A percentile compares a stretch with the other conserved stretches of the same genome.
These are phyloP conservation scores for Argyresthia goedartella DNA, from an alignment of 2,888 invertebrate genomes.

Conservation along the genomic window DNA sequence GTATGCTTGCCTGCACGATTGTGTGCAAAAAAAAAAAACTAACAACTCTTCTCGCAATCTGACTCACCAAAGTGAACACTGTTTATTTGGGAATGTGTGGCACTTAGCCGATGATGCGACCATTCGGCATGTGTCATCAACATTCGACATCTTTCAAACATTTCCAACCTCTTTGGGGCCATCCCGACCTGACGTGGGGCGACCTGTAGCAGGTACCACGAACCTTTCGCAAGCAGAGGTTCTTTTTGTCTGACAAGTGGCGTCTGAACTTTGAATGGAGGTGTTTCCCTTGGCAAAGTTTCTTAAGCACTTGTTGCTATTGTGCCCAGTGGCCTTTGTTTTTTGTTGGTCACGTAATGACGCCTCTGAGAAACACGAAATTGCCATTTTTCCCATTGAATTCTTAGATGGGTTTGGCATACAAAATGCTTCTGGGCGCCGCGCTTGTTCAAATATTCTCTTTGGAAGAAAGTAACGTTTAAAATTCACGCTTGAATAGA, in stretches of 20 bases:
- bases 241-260: constrained; percentile 31
- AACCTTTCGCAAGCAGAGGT: constrained; percentile 36
- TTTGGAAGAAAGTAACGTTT: background rate
- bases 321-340: constrained; percentile 19
- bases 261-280: constrained; percentile 26
- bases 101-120: background rate
- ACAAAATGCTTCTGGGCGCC: too few species aligned
- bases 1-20: too few species aligned
- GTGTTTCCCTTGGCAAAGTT: constrained; percentile 20
- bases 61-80: constrained; percentile 31
- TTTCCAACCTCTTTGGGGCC: constrained; percentile 22
- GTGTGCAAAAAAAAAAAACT: background rate
- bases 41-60: constrained; percentile 13
- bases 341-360: constrained; percentile 10
- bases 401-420: background rate
- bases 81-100: constrained; percentile 14
- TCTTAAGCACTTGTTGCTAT: constrained; percentile 33
- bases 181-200: constrained; percentile 19
- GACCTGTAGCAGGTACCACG: constrained; percentile 44
- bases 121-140: constrained; percentile 39
- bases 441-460: background rate
- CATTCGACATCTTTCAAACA: constrained; percentile 29
- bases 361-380: constrained; percentile 11
- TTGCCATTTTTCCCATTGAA: background rate
- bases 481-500: background rate